Evolutionary conservation across 2,797 vertebrate genomes (phyloP).

Genomic region (Rhinichthys osculus): DNA sequence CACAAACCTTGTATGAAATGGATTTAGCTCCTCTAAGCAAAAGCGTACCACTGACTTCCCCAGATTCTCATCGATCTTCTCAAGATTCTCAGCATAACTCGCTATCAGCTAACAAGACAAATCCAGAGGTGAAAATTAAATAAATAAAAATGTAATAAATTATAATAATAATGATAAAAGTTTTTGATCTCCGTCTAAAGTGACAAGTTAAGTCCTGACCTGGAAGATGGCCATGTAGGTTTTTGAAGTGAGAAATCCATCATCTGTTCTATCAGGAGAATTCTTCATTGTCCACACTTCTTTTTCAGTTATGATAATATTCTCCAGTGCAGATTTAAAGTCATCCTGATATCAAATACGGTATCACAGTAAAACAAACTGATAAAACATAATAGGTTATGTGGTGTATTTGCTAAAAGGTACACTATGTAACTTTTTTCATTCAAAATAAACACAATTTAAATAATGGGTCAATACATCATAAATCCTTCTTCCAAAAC

Average conservation of each 20-base stretch:
- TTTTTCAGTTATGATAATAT: conserved; percentile 75
- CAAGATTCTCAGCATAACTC: conserved; percentile 13
- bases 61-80: conserved; percentile 45
- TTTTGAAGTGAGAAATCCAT: conserved; percentile 67
- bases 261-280: conserved; percentile 65
- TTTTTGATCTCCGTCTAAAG: too few species aligned
- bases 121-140: not conserved
- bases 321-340: conserved; percentile 71
- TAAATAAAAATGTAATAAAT: not conserved
- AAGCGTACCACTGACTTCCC: conserved; percentile 15
- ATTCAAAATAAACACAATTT: not conserved
- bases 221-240: conserved; percentile 82
- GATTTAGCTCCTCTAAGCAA: conserved; percentile 47
- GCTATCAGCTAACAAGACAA: conserved; percentile 40
- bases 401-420: not conserved
- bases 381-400: not conserved
- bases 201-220: conserved; percentile 69
- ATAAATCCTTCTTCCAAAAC: not conserved
- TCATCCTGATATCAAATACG: conserved; percentile 72
- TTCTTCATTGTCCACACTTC: conserved; percentile 74
- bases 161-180: not conserved
- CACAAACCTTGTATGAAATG: conserved; percentile 56
- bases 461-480: not conserved
- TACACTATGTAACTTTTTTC: not conserved
- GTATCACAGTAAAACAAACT: not conserved